Base-by-base conservation (phyloP, 2,797 vertebrate genomes). In the Pseudochromis fuscus region DNA sequence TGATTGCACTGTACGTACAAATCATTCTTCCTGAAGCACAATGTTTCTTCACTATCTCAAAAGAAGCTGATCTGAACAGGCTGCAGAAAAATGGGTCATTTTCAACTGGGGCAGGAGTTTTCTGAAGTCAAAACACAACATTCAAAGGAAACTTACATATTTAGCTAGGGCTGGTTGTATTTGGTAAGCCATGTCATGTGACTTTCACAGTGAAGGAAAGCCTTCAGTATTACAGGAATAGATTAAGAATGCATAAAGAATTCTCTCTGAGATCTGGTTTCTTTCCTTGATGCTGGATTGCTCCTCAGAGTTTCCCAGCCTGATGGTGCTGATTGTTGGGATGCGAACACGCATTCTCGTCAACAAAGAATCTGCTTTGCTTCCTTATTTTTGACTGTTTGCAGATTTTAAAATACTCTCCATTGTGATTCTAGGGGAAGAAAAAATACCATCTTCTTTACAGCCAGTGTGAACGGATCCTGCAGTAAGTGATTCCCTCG, bases 401-500 rank as follows among this genome's bases (percentile, higher is more conserved):
- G 15, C 38, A 70, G n/a, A 35, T 59, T 46, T 44, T 3, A 53
- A 46, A 1, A 4, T 70, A 4, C 19, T 82, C 57, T 79, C 67
- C 19, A 75, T 35, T 90, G 25, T 92, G 35, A 56, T 87, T 90
- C 5, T 75, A 98, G 97, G 96, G 97, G 94, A 59, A 83, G 83
- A 5, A 90, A 89, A 58, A 91, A 93, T 79, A 92, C 86, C 55
- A 94, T 98, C 80, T 96, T 96, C 91, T 96, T 97, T 67, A 96
- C 96, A 66, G 87, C 95, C 61, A 95, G 85, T 77, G 40, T 81
- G 45, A 98, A 97, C 33, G 95, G 94, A 82, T 97, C 97, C 71
- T 99, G 97, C 90, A 93, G 97, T 99, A 92, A 97, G 97, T 96
- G 76, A 79, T 50, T 45, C 5, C 10, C 3, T 61, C 24, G n/a